Base-by-base conservation (phyloP, 2,888 invertebrate genomes). In the Rhogogaster chlorosoma region DNA sequence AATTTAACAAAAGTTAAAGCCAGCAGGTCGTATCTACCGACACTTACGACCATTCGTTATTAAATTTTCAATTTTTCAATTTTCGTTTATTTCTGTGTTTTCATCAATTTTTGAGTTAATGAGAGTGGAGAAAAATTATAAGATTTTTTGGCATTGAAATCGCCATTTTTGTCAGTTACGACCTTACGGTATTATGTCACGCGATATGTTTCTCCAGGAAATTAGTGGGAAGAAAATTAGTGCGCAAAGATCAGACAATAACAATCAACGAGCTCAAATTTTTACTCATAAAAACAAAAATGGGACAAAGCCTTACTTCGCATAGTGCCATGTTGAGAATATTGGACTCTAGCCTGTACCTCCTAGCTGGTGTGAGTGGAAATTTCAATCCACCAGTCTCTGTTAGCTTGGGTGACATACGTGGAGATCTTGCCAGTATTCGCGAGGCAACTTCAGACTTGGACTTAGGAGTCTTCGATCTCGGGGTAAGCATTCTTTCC, bases 401-500 rank as follows among this genome's bases (percentile, higher is more conserved):
- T 29, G 42, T 36, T 32, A 53, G 15, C 2, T 29, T 36, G 6
- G 80, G 80, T 22, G 80, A 80, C 18, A 67, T 45, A 18, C 67
- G 10, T 29, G 83, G 83, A 42, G 83, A 83, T 29, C 80, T 61
- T 38, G 83, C 67, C 1, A 83, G 70, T 18, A 83, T 83, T 1
- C 67, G 64, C 9, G 83, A 83, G n/a, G n/a, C 9, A 26, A 36
- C 18, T 61, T 86, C 84, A 18, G 85, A 64, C 67, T 84, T 45
- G 70, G 85, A 64, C 29, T 85, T 49, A 29, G 73, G 18, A 71
- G 45, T 86, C 42, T 84, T 87, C 15, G 12, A 6, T 22, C 85
- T 83, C 0, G 90, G 91, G 1, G 91, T 91, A 6, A 90, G 82
- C 45, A 91, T 70, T 85, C 86, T 86, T 53, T 89, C 89, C 42